These are phyloP conservation scores for Aphidius gifuensis DNA, from an alignment of 1,140 invertebrate species.

Conservation along the genomic window DNA sequence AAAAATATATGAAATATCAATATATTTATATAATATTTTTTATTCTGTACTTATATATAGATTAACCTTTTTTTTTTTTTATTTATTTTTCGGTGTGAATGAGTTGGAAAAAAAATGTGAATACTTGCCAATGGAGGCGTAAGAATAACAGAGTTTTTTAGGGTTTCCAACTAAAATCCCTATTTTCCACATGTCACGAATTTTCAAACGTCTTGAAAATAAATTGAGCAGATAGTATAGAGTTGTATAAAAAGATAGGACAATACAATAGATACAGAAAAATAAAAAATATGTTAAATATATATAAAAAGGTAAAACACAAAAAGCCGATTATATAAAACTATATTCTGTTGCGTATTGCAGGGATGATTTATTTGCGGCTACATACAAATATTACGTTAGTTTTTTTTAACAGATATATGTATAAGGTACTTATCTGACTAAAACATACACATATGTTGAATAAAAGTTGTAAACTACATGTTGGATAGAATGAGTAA, in stretches of 20 bases:
- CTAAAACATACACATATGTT: constrained; percentile 9
- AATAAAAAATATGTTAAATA: neutral
- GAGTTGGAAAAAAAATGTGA: neutral
- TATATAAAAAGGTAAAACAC: constrained; percentile 53
- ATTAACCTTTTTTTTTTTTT: neutral
- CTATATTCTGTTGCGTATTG: constrained; percentile 25
- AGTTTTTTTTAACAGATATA: too few relatives aligned
- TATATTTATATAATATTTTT: too few relatives aligned
- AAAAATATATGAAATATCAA: too few relatives aligned
- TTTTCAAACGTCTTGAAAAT: constrained; percentile 27
- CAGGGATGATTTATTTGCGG: constrained; percentile 47
- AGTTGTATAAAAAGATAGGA: constrained; percentile 10
- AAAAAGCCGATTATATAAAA: constrained; percentile 53
- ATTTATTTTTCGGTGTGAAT: neutral
- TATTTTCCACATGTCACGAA: constrained; percentile 7
- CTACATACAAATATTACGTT: constrained; percentile 11
- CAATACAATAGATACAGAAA: neutral
- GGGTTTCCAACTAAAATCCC: neutral
- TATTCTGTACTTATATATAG: neutral
- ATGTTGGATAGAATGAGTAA: neutral
- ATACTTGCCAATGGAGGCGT: neutral
- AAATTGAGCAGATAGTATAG: constrained; percentile 31
- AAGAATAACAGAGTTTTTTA: constrained; percentile 12
- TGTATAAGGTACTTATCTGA: too few relatives aligned
- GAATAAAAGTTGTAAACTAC: constrained; percentile 3